A percentile compares a stretch with the other conserved stretches of the same genome.
Conservation (phyloP, 2,888 invertebrate species). For the Eurytoma californica region DNA sequence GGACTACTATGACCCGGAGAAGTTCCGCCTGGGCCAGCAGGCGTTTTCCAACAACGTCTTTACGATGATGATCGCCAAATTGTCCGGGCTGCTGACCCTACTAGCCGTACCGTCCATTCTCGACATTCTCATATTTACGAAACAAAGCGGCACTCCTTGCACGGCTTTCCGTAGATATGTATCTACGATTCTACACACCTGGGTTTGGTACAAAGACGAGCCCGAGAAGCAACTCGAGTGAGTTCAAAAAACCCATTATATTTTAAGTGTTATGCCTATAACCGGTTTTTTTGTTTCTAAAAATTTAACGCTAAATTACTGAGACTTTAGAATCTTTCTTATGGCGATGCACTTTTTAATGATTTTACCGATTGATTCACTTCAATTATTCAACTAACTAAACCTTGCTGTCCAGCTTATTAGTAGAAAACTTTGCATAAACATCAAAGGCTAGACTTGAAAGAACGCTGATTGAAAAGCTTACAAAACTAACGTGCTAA, state of each 20-base stretch:
- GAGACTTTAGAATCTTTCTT: no score
- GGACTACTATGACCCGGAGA: constrained; percentile 81
- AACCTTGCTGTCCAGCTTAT: no score
- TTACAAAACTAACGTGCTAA: no score
- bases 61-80: constrained; percentile 83
- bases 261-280: no score
- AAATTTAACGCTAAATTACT: no score
- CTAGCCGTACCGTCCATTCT: constrained; percentile 86
- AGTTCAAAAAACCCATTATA: constrained; percentile 54
- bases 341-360: no score
- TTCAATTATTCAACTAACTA: no score
- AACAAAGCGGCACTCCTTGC: constrained; percentile 80
- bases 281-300: no score
- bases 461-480: no score
- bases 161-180: constrained; percentile 87
- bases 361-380: no score
- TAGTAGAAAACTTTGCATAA: no score
- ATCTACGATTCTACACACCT: constrained; percentile 85
- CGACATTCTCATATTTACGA: constrained; percentile 83
- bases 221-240: constrained; percentile 67
- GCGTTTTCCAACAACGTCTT: constrained; percentile 85
- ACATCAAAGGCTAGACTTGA: no score
- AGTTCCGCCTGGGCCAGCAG: constrained; percentile 82
- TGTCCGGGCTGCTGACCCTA: constrained; percentile 85
- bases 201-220: constrained; percentile 86